Percentiles rank a stretch among this genome's conserved stretches.
Evolutionary conservation across 2,797 vertebrate species (phyloP).

Genomic region (Sebastes umbrosus): DNA sequence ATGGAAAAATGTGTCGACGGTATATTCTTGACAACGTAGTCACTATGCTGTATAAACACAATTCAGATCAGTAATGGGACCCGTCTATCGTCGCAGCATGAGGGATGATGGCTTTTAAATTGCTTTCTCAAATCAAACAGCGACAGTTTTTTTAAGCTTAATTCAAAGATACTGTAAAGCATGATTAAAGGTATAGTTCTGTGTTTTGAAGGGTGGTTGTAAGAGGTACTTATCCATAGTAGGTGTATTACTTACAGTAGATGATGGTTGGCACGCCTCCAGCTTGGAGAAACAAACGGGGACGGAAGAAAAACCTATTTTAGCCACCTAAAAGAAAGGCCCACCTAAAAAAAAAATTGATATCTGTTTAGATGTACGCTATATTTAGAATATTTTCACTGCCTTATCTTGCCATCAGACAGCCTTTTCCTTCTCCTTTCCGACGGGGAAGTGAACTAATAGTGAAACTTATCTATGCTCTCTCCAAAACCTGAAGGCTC

Average conservation of each 20-base stretch:
- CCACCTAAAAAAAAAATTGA: fast-evolving
- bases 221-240: no score
- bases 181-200: not conserved
- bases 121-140: conserved; percentile 34
- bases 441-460: fast-evolving
- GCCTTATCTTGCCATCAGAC: fast-evolving
- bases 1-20: conserved; percentile 2
- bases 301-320: no score
- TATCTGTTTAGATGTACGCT: no score
- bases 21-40: conserved; percentile 14
- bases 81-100: conserved; percentile 20
- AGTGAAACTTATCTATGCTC: no score
- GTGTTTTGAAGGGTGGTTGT: no score
- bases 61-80: conserved; percentile 25
- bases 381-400: no score
- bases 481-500: no score
- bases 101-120: conserved; percentile 32
- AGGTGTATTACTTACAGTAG: no score
- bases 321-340: no score
- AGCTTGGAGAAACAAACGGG: no score
- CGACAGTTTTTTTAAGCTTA: not conserved
- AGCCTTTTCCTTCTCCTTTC: no score
- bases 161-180: not conserved
- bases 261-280: no score
- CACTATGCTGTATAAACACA: conserved; percentile 23